Percentiles rank a stretch among this genome's conserved stretches.
phyloP scores from a whole-genome alignment of 2,113 vertebrate genomes.

The Epinephelus lanceolatus region DNA sequence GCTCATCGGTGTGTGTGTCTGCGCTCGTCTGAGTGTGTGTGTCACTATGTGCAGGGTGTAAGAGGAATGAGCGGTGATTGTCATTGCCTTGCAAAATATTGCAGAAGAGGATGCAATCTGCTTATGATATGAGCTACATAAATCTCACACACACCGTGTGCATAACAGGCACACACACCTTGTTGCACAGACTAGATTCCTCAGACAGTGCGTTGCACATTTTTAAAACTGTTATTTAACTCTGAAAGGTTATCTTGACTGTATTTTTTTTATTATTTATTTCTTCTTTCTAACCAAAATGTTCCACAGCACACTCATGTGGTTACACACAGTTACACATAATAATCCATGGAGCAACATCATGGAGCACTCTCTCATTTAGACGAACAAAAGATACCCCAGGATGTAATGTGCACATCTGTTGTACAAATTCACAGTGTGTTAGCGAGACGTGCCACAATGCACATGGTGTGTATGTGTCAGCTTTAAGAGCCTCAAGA shows the following conservation, averaged over 20 bases:
- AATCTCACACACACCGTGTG: constrained; percentile 17
- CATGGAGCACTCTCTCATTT: neutral
- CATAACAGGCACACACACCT: neutral
- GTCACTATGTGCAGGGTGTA: neutral
- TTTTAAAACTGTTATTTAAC: constrained; percentile 13
- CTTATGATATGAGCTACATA: constrained; percentile 35
- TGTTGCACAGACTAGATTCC: constrained; percentile 4
- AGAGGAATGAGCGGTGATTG: constrained; percentile 49
- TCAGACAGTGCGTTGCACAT: neutral
- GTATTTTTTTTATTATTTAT: neutral
- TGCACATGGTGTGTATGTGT: neutral
- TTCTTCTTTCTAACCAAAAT: neutral
- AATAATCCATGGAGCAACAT: neutral
- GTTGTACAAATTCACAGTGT: neutral
- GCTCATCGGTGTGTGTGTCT: constrained; percentile 30
- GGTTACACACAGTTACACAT: neutral
- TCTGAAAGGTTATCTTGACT: constrained; percentile 13
- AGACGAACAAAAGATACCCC: neutral
- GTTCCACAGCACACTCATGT: constrained; percentile 40
- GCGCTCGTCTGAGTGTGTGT: constrained; percentile 22
- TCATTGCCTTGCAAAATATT: constrained; percentile 50
- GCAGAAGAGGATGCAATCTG: constrained; percentile 36
- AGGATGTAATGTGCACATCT: neutral
- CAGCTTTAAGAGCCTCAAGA: neutral
- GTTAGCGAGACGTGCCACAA: neutral